Evolutionary conservation across 1,140 invertebrate genomes (phyloP).

Genomic region (Caenorhabditis remanei): DNA sequence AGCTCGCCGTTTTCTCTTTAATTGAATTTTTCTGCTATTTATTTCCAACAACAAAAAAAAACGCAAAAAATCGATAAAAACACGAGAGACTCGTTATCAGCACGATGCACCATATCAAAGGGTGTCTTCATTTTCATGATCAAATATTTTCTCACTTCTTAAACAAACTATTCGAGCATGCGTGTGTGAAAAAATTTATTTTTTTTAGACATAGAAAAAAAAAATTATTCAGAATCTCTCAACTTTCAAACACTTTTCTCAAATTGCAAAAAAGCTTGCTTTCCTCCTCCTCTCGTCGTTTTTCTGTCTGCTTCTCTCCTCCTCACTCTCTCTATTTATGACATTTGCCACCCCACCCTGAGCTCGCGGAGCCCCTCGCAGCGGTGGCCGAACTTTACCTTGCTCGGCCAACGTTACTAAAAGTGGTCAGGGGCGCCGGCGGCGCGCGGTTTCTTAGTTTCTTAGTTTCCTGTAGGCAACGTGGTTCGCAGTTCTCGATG

Average conservation of each 20-base stretch:
- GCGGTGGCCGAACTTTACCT: constrained; percentile 3
- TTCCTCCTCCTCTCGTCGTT: background rate
- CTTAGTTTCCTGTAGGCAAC: too few species aligned
- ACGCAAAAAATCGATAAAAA: background rate
- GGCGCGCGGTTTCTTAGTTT: too few species aligned
- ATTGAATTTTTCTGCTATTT: background rate
- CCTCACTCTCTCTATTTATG: constrained; percentile 36
- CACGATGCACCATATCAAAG: background rate
- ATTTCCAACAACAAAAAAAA: too few species aligned
- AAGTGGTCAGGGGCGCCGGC: too few species aligned
- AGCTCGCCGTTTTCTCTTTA: background rate
- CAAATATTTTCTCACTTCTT: background rate
- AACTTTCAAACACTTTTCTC: background rate
- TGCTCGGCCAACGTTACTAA: background rate
- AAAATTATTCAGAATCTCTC: background rate
- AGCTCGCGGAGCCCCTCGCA: background rate
- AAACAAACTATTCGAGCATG: background rate
- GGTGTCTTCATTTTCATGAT: too few species aligned
- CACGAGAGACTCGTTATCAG: background rate
- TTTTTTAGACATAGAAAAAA: too few species aligned
- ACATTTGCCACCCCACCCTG: constrained; percentile 31
- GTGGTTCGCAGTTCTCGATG: too few species aligned
- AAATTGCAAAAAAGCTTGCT: constrained; percentile 25
- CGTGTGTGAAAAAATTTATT: too few species aligned
- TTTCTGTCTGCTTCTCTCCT: background rate